Conservation (phyloP, 1,140 invertebrate genomes). For the Heliconius himera region DNA sequence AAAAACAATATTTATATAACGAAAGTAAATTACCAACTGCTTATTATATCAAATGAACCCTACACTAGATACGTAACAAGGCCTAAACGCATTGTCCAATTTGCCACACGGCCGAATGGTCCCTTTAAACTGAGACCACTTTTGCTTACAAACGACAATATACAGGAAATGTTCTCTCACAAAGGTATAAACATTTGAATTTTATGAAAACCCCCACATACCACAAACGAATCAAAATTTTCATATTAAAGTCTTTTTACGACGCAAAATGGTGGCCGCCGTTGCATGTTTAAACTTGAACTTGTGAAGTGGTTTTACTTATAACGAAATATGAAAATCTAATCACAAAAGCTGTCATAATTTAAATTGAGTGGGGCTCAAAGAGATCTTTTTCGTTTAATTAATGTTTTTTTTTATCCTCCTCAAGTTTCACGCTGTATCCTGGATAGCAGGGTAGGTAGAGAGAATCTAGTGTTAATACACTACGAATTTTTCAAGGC, state of each 20-base stretch:
- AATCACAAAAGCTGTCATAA: slow-evolving; percentile 35
- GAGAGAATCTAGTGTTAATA: too few relatives aligned
- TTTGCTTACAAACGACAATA: slow-evolving; percentile 38
- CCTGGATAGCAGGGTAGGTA: too few relatives aligned
- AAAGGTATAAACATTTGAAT: slow-evolving; percentile 45
- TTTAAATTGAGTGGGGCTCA: slow-evolving; percentile 27
- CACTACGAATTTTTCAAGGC: too few relatives aligned
- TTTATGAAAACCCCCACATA: slow-evolving; percentile 40
- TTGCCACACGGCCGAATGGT: slow-evolving; percentile 13
- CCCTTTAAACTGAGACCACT: slow-evolving; percentile 16
- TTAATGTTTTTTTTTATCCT: slow-evolving; percentile 19
- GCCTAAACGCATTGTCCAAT: slow-evolving; percentile 10
- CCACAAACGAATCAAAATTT: slow-evolving; percentile 48
- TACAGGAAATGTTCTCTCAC: slow-evolving; percentile 41
- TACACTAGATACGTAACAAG: background rate
- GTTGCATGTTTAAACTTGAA: slow-evolving; percentile 31
- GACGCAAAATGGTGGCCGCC: slow-evolving; percentile 18
- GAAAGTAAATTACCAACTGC: background rate
- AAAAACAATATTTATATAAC: background rate
- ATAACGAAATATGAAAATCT: slow-evolving; percentile 40
- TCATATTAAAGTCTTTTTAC: slow-evolving; percentile 45
- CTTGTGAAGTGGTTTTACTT: slow-evolving; percentile 36
- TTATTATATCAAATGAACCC: background rate
- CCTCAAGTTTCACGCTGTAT: too few relatives aligned
- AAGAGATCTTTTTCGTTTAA: slow-evolving; percentile 28